Evolutionary conservation across 2,113 vertebrate species (phyloP).

Genomic region (Dasyurus viverrinus): DNA sequence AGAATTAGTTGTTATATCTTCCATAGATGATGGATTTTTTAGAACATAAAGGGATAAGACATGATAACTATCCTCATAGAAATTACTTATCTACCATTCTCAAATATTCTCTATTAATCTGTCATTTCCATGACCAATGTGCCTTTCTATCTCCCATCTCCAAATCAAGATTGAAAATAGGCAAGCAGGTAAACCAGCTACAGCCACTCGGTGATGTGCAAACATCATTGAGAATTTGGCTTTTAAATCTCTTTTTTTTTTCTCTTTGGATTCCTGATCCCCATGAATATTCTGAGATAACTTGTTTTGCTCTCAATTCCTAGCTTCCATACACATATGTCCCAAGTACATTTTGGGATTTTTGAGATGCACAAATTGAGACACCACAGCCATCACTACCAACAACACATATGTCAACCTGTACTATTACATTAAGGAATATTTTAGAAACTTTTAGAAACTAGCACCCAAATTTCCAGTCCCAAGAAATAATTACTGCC

Average conservation of each 20-base stretch:
- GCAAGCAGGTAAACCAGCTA: not conserved
- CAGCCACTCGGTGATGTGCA: not conserved
- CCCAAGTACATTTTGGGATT: not conserved
- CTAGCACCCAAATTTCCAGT: not conserved
- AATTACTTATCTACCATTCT: not conserved
- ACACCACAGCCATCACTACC: not conserved
- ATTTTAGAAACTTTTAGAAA: not conserved
- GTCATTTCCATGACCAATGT: not conserved
- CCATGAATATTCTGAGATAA: not conserved
- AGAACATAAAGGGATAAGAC: not conserved
- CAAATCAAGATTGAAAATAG: not conserved
- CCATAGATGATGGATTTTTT: not conserved
- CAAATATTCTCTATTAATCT: not conserved
- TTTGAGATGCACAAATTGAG: not conserved
- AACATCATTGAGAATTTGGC: not conserved
- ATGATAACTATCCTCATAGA: not conserved
- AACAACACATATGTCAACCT: not conserved
- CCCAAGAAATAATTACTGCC: not conserved
- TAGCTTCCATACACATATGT: not conserved
- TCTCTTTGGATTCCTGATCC: not conserved
- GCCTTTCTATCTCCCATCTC: not conserved
- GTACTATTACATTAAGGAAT: not conserved
- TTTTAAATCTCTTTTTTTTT: not conserved
- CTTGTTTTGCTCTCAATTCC: not conserved
- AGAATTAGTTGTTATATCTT: not conserved